Conservation (phyloP, 92 coral and sea anemone species). For the Plumapathes pennacea region DNA sequence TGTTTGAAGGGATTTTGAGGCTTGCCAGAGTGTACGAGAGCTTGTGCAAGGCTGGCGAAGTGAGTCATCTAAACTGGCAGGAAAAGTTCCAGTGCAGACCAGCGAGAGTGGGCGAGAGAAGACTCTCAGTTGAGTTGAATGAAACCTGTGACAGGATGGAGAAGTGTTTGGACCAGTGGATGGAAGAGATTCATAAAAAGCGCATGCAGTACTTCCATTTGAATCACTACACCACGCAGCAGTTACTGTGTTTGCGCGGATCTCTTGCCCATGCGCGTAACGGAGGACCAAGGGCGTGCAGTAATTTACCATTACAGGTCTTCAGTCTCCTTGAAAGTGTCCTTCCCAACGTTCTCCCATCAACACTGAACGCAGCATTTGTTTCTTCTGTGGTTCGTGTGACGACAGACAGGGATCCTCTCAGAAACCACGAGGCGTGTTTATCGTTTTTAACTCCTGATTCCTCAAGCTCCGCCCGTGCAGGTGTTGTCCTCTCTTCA, state of each 20-base stretch:
- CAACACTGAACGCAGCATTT: slow-evolving; percentile 41
- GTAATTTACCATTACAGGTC: slow-evolving; percentile 46
- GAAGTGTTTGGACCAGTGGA: slow-evolving; percentile 47
- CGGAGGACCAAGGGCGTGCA: slow-evolving; percentile 9
- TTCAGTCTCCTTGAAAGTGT: slow-evolving; percentile 69
- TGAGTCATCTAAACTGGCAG: slow-evolving; percentile 58
- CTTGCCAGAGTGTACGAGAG: slow-evolving; percentile 38
- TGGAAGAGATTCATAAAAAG: slow-evolving; percentile 29
- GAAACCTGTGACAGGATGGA: slow-evolving; percentile 53
- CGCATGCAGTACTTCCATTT: slow-evolving; percentile 49
- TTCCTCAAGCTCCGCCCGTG: background rate
- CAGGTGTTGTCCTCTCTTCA: no score
- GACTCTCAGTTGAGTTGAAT: slow-evolving; percentile 37
- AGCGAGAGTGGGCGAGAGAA: slow-evolving; percentile 27
- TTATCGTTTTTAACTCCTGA: no score
- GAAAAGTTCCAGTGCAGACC: slow-evolving; percentile 54
- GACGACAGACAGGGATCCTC: background rate
- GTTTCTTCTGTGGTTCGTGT: slow-evolving; percentile 36
- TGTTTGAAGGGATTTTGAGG: slow-evolving; percentile 66
- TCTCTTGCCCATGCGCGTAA: slow-evolving; percentile 56
- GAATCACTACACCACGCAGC: slow-evolving; percentile 75
- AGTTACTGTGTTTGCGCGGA: slow-evolving; percentile 58
- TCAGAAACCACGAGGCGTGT: background rate
- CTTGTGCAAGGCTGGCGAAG: slow-evolving; percentile 56
- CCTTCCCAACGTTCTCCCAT: slow-evolving; percentile 49